Conservation (phyloP, 1,140 invertebrate species). For the Ylistrum balloti region DNA sequence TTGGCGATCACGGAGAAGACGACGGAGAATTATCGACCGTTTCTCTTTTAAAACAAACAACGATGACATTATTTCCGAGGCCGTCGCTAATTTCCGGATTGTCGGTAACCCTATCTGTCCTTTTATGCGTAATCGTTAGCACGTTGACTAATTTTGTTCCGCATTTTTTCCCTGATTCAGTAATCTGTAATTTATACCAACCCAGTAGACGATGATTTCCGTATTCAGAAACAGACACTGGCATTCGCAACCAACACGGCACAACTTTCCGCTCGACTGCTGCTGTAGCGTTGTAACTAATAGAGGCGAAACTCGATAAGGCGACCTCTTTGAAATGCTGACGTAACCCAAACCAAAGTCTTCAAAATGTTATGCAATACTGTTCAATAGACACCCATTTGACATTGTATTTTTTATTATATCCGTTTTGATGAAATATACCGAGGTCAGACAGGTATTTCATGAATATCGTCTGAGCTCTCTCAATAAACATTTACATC, state of each 20-base stretch:
- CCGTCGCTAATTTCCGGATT: slow-evolving; percentile 4
- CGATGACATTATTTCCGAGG: slow-evolving; percentile 1
- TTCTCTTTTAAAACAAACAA: slow-evolving; percentile 16
- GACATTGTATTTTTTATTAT: not conserved
- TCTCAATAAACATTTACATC: not conserved
- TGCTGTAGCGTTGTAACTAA: not conserved
- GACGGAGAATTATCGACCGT: not conserved
- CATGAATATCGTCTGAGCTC: not conserved
- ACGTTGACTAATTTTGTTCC: slow-evolving; percentile 31
- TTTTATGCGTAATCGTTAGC: not conserved
- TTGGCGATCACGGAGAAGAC: not conserved
- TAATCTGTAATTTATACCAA: not conserved
- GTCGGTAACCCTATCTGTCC: not conserved
- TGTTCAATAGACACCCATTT: not conserved
- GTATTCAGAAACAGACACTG: not conserved
- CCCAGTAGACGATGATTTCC: not conserved
- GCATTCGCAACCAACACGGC: not conserved
- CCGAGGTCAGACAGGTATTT: not conserved
- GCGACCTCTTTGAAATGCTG: not conserved
- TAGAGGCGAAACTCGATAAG: not conserved
- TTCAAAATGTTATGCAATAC: slow-evolving; percentile 19
- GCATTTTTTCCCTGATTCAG: not conserved
- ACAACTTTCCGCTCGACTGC: not conserved
- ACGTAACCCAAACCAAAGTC: not conserved
- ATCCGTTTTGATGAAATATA: not conserved